Conservation (phyloP, 1,140 invertebrate genomes). For the Diorhabda sublineata region DNA sequence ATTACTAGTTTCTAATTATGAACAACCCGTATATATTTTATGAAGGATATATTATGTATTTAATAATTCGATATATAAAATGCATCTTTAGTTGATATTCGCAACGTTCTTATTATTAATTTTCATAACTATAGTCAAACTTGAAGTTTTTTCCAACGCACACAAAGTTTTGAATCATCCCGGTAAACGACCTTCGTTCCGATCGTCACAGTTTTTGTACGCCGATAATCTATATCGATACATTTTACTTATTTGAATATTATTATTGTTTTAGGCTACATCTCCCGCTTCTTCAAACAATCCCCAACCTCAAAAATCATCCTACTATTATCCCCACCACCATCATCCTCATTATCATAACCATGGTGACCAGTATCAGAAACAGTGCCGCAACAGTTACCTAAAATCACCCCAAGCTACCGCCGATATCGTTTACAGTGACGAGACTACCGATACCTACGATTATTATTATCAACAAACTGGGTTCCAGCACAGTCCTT, state of each 20-base stretch:
- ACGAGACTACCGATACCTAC: slow-evolving; percentile 34
- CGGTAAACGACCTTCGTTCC: no score
- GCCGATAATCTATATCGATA: no score
- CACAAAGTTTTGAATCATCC: no score
- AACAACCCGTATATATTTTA: no score
- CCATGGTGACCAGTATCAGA: slow-evolving; percentile 9
- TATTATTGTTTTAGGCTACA: slow-evolving; percentile 7
- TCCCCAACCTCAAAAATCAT: not conserved
- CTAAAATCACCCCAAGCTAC: slow-evolving; percentile 17
- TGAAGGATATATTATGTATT: no score
- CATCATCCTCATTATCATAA: slow-evolving; percentile 14
- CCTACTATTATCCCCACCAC: slow-evolving; percentile 5
- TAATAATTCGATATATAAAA: not conserved
- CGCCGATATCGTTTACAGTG: slow-evolving; percentile 33
- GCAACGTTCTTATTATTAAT: not conserved
- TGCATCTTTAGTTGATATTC: not conserved
- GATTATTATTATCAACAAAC: slow-evolving; percentile 30
- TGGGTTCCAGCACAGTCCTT: slow-evolving; percentile 21
- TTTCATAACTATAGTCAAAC: not conserved
- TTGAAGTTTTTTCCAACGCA: not conserved
- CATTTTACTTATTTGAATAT: not conserved
- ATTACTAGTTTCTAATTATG: no score
- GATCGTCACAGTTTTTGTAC: no score
- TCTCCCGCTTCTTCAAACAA: not conserved
- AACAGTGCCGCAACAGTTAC: slow-evolving; percentile 3